Base-by-base conservation (phyloP, 1,140 invertebrate genomes). In the Akabosia matsudoensis region DNA sequence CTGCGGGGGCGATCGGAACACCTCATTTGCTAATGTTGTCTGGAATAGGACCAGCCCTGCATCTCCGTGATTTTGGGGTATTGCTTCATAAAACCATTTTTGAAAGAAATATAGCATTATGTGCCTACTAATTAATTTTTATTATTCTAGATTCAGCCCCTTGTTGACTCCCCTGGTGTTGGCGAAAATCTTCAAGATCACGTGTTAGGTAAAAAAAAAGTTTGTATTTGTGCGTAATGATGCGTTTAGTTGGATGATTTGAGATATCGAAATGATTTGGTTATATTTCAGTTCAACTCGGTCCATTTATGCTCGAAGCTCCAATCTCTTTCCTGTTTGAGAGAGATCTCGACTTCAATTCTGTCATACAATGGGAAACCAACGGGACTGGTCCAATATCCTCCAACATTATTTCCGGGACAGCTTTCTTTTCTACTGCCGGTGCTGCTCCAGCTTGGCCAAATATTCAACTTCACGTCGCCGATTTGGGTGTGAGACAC, bases 171-270 rank as follows among this genome's bases (percentile, higher is more conserved):
- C 33, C 89, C 92, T 0, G 91, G 91, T 0, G 93, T 95, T 0
- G 93, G 93, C 0, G 83, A 87, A 72, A 95, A 95, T 85, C 85
- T 95, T 1, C 92, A 86, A 76, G 85, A 86, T 74, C 86, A 86
- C 31, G 52, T 14, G 2, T 33, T 75, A n/a, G 33, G 92, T 83
- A 91, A 92, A 84, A 92, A n/a, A n/a, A n/a, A n/a, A n/a, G n/a
- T n/a, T n/a, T n/a, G n/a, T n/a, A n/a, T n/a, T n/a, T n/a, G n/a
- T n/a, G n/a, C n/a, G n/a, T n/a, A n/a, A n/a, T n/a, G n/a, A n/a
- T n/a, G n/a, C n/a, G n/a, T n/a, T n/a, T n/a, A n/a, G n/a, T n/a
- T n/a, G n/a, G n/a, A n/a, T n/a, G n/a, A n/a, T n/a, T n/a, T n/a
- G n/a, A n/a, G n/a, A n/a, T n/a, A n/a, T n/a, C n/a, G n/a, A n/a